Conservation (phyloP, 2,797 vertebrate species). For the Microcaecilia unicolor region DNA sequence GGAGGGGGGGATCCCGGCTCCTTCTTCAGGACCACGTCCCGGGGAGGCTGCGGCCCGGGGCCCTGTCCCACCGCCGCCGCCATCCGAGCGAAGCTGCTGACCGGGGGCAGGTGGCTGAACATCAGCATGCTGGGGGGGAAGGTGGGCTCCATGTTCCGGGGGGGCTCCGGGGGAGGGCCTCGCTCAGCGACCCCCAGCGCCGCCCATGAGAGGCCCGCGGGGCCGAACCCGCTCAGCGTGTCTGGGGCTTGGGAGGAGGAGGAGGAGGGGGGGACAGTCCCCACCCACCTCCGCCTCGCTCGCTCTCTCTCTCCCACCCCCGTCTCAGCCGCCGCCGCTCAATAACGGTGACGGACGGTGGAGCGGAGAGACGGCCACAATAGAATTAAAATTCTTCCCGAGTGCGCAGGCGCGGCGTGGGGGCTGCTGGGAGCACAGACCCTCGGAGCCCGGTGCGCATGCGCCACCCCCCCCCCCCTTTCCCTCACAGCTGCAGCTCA, state of each 20-base stretch:
- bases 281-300: conserved; percentile 35
- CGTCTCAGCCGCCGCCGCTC: conserved; percentile 50
- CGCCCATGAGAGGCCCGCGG: conserved; percentile 23
- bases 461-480: too few relatives aligned
- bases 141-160: conserved; percentile 81
- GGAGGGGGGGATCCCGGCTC: conserved; percentile 71
- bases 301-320: conserved; percentile 29
- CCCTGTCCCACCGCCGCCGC: conserved; percentile 68
- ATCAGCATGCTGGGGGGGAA: conserved; percentile 90
- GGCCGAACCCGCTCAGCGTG: too few relatives aligned
- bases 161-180: conserved; percentile 19
- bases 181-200: conserved; percentile 21
- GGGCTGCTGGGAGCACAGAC: conserved; percentile 42
- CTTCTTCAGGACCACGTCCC: conserved; percentile 95
- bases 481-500: too few relatives aligned
- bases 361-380: conserved; percentile 57
- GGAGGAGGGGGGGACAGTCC: too few relatives aligned
- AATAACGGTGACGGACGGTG: conserved; percentile 55
- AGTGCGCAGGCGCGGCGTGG: conserved; percentile 51
- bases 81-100: conserved; percentile 90
- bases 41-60: conserved; percentile 54
- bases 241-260: too few relatives aligned
- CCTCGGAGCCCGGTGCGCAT: conserved; percentile 20
- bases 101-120: conserved; percentile 95
- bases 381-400: conserved; percentile 51